Evolutionary conservation across 2,888 invertebrate species (phyloP).

Genomic region (Meteorus cinctellus): DNA sequence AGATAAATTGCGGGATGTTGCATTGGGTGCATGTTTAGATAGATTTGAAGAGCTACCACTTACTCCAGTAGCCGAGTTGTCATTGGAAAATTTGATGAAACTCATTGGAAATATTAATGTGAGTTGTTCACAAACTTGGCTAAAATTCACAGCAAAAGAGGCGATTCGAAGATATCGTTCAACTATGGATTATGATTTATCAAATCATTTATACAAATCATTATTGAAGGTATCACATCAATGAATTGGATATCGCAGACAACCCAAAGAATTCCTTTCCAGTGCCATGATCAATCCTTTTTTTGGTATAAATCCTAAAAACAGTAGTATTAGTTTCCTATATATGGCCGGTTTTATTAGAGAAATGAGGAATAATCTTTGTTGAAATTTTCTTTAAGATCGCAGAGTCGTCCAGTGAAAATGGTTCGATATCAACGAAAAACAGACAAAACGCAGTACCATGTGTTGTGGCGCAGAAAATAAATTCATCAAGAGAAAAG

Average conservation of each 20-base stretch:
- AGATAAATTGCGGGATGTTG: constrained; percentile 54
- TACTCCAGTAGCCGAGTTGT: constrained; percentile 46
- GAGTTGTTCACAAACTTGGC: constrained; percentile 45
- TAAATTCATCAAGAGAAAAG: not conserved
- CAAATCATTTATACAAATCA: constrained; percentile 44
- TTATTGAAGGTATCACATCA: constrained; percentile 44
- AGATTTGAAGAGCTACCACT: constrained; percentile 59
- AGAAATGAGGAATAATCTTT: not conserved
- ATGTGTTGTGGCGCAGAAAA: constrained; percentile 48
- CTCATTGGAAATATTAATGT: constrained; percentile 59
- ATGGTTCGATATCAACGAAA: not conserved
- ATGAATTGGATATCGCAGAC: constrained; percentile 22
- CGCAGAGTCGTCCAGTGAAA: constrained; percentile 30
- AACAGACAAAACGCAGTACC: constrained; percentile 44
- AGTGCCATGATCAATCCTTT: constrained; percentile 18
- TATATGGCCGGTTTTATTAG: not conserved
- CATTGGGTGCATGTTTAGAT: constrained; percentile 59
- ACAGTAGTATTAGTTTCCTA: not conserved
- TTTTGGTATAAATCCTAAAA: constrained; percentile 27
- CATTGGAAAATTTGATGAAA: constrained; percentile 52
- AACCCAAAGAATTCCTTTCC: constrained; percentile 21
- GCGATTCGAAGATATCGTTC: constrained; percentile 28
- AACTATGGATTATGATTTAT: constrained; percentile 32
- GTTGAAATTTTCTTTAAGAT: constrained; percentile 32
- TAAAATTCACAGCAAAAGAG: constrained; percentile 49